Conservation (phyloP, 1,140 invertebrate genomes). For the Bombus ignitus region DNA sequence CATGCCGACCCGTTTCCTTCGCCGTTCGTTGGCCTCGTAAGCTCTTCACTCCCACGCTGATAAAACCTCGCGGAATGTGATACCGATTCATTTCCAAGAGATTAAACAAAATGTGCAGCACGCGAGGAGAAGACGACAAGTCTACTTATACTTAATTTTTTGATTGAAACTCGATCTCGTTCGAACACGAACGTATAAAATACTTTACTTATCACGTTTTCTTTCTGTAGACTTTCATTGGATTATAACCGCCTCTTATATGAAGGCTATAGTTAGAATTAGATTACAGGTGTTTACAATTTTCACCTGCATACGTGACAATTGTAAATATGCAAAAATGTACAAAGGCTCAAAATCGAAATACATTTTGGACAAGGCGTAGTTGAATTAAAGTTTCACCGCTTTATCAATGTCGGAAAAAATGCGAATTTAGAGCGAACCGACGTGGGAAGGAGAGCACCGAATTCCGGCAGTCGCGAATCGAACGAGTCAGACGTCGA, state of each 20-base stretch:
- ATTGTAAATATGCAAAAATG: not conserved
- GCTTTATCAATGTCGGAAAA: not conserved
- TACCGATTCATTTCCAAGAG: not conserved
- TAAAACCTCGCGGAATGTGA: not conserved
- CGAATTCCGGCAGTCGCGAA: not conserved
- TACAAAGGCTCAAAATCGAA: too few relatives aligned
- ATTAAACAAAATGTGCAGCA: not conserved
- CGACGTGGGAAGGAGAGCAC: not conserved
- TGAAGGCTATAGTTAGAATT: too few relatives aligned
- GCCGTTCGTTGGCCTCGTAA: not conserved
- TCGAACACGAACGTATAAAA: too few relatives aligned
- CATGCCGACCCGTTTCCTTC: conserved; percentile 45
- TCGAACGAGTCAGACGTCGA: not conserved
- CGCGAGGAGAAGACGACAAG: too few relatives aligned
- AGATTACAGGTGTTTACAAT: too few relatives aligned
- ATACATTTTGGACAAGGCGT: not conserved
- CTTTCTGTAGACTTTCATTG: too few relatives aligned
- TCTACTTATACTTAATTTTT: too few relatives aligned
- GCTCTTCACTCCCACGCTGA: conserved; percentile 4
- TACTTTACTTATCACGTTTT: too few relatives aligned
- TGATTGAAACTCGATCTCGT: too few relatives aligned
- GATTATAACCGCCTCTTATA: too few relatives aligned
- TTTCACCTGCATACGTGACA: not conserved
- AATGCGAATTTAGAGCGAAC: not conserved
- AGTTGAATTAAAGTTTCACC: not conserved